Evolutionary conservation across 2,113 vertebrate species (phyloP).

Genomic region (Halcyon malimbica): DNA sequence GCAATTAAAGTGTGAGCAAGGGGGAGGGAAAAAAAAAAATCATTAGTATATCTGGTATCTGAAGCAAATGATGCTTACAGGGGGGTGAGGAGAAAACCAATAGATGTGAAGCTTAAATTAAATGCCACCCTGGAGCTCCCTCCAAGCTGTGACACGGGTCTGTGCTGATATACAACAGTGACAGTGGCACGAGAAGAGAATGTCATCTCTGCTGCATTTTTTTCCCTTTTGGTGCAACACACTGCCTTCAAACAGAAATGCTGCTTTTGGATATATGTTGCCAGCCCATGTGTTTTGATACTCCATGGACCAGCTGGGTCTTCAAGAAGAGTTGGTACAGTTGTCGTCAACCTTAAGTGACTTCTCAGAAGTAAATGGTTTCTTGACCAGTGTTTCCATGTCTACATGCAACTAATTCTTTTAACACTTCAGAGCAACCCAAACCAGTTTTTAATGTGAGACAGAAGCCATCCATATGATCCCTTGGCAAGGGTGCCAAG

Average conservation of each 20-base stretch:
- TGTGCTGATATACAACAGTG: neutral
- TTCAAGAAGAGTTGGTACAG: neutral
- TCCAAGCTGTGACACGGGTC: neutral
- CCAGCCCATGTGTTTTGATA: neutral
- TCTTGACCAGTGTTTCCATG: neutral
- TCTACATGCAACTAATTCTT: neutral
- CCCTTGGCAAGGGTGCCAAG: neutral
- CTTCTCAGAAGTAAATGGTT: neutral
- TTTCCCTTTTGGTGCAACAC: neutral
- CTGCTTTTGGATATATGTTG: neutral
- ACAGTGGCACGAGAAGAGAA: neutral
- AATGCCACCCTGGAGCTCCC: constrained; percentile 62
- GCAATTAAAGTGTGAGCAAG: constrained; percentile 75
- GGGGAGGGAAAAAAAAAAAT: constrained; percentile 55
- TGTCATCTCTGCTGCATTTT: neutral
- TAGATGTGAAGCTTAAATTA: constrained; percentile 70
- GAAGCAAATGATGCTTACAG: constrained; percentile 72
- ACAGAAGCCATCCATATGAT: neutral
- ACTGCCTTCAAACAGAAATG: neutral
- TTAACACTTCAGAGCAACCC: neutral
- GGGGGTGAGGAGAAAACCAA: constrained; percentile 75
- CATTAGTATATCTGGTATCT: constrained; percentile 69
- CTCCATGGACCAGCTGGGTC: neutral
- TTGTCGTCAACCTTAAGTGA: neutral
- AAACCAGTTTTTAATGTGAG: neutral